A percentile compares a stretch with the other conserved stretches of the same genome.
Evolutionary conservation across 2,113 vertebrate genomes (phyloP).

Genomic region (Cinclus cinclus): DNA sequence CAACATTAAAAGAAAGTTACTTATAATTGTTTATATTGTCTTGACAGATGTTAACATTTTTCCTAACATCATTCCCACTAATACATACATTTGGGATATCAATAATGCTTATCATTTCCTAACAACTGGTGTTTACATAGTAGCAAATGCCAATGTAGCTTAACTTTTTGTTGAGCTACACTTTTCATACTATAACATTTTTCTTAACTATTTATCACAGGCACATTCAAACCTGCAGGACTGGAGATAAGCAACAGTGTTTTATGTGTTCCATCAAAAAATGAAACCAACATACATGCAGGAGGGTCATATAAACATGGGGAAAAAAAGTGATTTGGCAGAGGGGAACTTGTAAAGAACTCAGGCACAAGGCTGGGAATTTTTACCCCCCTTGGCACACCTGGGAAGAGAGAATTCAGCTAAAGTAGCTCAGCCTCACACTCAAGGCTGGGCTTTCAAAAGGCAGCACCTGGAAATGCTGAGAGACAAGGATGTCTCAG

Average conservation of each 20-base stretch:
- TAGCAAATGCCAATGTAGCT: conserved; percentile 71
- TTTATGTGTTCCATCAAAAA: neutral
- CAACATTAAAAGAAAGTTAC: conserved; percentile 77
- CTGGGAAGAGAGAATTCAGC: neutral
- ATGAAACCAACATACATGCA: neutral
- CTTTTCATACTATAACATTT: conserved; percentile 1
- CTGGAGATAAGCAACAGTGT: neutral
- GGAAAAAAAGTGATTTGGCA: neutral
- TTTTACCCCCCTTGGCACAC: neutral
- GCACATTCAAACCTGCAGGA: conserved; percentile 18
- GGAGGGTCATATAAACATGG: neutral
- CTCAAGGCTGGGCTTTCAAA: neutral
- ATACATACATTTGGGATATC: conserved; percentile 71
- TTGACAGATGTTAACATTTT: conserved; percentile 80
- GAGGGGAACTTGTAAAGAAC: neutral
- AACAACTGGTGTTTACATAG: conserved; percentile 78
- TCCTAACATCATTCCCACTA: conserved; percentile 68
- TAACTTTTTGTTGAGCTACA: conserved; percentile 53
- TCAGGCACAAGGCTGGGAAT: neutral
- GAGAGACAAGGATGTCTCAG: neutral
- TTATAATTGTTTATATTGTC: conserved; percentile 73
- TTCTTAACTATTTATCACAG: conserved; percentile 56
- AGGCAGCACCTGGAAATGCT: neutral
- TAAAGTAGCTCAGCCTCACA: neutral
- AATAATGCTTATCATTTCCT: conserved; percentile 71